Evolutionary conservation across 2,888 invertebrate species (phyloP), one percentile per base, ranked within the genome.

Genomic region (Caenorhabditis macrosperma): DNA sequence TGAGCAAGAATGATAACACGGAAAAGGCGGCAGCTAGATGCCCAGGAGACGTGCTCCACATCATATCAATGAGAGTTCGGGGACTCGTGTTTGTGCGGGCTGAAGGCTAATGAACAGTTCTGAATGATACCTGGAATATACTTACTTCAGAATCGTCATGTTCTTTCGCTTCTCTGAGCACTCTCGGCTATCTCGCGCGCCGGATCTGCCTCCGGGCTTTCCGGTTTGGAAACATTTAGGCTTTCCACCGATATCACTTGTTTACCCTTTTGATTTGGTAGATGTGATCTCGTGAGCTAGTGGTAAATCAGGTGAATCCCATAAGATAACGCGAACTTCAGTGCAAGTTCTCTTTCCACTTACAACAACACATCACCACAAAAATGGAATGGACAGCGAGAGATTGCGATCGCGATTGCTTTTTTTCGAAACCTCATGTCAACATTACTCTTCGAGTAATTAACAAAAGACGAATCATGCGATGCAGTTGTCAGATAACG

Each of bases 381-480:
- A n/a, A n/a, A n/a, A n/a, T n/a, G n/a, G n/a, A n/a, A n/a, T n/a
- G n/a, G n/a, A n/a, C n/a, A n/a, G n/a, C n/a, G n/a, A n/a, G 41
- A 67, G 68, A 69, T 60, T 46, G 33, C 20, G n/a, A 60, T 50
- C 59, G 38, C 10, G 15, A 33, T 66, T 41, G 24, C 50, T 48
- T 50, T 50, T 55, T 44, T 67, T 46, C 44, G 30, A 52, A 67
- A 54, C 33, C 44, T 22, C 68, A 68, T 59, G 68, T 68, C 59
- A 50, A 69, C 69, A 67, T 33, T 33, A 66, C 64, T 63, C 60
- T 28, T 30, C 33, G 48, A 59, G 60, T 28, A 69, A 69, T 69
- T 69, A 69, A 52, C 30, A 46, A 48, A 68, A 68, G 68, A 68
- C 68, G 38, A 68, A 68, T 68, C 38, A 59, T 22, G 44, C 66